phyloP scores from a whole-genome alignment of 2,113 vertebrate species.

The Petroica traversi region DNA sequence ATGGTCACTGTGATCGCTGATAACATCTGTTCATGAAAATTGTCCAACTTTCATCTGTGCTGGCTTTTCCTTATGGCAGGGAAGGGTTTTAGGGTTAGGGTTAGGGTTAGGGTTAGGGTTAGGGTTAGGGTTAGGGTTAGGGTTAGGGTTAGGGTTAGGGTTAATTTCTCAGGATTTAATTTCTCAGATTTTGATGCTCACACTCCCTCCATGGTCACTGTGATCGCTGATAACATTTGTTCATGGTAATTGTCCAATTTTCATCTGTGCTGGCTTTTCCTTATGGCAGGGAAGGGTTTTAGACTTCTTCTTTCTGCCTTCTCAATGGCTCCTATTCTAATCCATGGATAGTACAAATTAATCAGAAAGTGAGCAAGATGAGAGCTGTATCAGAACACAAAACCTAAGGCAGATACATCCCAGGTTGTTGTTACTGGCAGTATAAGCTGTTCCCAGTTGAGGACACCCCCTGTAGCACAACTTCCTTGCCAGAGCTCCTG shows the following conservation, averaged over 20 bases:
- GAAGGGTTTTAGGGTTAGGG: too few species aligned
- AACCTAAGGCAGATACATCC: background rate
- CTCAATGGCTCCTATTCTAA: background rate
- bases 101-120: too few species aligned
- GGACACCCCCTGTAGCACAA: rapidly evolving
- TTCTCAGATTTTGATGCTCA: background rate
- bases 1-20: rapidly evolving
- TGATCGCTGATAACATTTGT: background rate
- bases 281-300: too few species aligned
- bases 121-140: too few species aligned
- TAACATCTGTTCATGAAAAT: background rate
- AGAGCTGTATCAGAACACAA: background rate
- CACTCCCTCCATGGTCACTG: background rate
- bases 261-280: background rate
- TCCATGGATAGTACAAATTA: background rate
- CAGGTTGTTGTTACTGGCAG: background rate
- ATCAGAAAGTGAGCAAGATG: background rate
- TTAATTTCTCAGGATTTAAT: too few species aligned
- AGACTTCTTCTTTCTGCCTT: background rate
- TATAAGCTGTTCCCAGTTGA: background rate
- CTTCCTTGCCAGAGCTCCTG: background rate
- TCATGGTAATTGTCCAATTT: background rate
- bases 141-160: too few species aligned
- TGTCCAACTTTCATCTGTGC: background rate
- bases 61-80: too few species aligned